phyloP scores from a whole-genome alignment of 2,797 vertebrate species.

The Lagocephalus sceleratus region DNA sequence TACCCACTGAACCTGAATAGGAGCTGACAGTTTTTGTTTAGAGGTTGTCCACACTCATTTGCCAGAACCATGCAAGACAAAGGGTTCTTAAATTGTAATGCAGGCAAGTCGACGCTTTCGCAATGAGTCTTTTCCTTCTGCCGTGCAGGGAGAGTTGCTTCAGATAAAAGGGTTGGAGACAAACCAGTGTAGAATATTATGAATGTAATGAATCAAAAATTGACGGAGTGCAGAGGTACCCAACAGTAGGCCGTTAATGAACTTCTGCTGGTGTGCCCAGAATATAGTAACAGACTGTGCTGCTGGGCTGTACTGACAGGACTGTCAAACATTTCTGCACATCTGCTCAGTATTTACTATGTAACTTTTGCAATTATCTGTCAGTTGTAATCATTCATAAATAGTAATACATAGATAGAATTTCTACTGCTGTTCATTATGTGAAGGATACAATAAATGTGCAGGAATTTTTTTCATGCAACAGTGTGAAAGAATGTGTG shows the following conservation, averaged over 20 bases:
- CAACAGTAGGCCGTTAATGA: slow-evolving; percentile 62
- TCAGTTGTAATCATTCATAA: too few relatives aligned
- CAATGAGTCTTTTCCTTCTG: slow-evolving; percentile 73
- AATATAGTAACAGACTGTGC: slow-evolving; percentile 40
- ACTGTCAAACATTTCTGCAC: slow-evolving; percentile 27
- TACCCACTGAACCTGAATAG: slow-evolving; percentile 67
- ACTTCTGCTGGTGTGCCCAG: slow-evolving; percentile 53
- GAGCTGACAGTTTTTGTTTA: slow-evolving; percentile 81
- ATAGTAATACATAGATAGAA: too few relatives aligned
- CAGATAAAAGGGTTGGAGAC: slow-evolving; percentile 63
- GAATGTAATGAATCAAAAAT: slow-evolving; percentile 71
- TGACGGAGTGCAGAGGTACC: slow-evolving; percentile 50
- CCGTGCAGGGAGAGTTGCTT: slow-evolving; percentile 49
- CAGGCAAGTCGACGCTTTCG: slow-evolving; percentile 56
- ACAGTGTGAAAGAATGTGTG: slow-evolving; percentile 7
- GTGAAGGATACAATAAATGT: too few relatives aligned
- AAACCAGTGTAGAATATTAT: slow-evolving; percentile 71
- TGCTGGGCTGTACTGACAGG: slow-evolving; percentile 32
- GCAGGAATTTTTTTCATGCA: neutral
- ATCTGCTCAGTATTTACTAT: slow-evolving; percentile 31
- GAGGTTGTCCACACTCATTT: slow-evolving; percentile 78
- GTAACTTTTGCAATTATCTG: slow-evolving; percentile 29
- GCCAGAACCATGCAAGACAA: slow-evolving; percentile 65
- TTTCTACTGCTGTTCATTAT: too few relatives aligned
- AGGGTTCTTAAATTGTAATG: slow-evolving; percentile 75